A percentile compares a stretch with the other conserved stretches of the same genome.
These are phyloP conservation scores for Drosophila antonietae DNA, from an alignment of 2,888 invertebrate genomes.

Conservation along the genomic window DNA sequence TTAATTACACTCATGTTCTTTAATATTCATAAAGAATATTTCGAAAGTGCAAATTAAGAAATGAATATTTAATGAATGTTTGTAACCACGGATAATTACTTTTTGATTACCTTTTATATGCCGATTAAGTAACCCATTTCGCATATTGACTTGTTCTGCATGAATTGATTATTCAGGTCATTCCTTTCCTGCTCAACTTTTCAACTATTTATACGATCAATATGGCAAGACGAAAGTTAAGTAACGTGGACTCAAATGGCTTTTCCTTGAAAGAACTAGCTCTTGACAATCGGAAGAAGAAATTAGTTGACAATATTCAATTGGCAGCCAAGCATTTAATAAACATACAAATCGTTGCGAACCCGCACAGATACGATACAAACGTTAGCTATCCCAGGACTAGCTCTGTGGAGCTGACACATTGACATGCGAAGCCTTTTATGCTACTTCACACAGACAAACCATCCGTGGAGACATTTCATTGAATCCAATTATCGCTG, in stretches of 20 bases:
- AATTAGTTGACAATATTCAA: conserved; percentile 46
- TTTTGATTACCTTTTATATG: neutral
- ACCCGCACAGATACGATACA: neutral
- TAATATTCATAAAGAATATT: no score
- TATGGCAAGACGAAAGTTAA: neutral
- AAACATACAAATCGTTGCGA: conserved; percentile 30
- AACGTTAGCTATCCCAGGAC: neutral
- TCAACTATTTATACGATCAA: conserved; percentile 1
- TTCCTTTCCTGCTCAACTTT: neutral
- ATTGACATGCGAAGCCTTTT: conserved; percentile 38
- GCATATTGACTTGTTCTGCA: neutral
- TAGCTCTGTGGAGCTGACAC: conserved; percentile 29
- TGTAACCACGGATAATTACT: accelerated
- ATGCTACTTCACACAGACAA: conserved; percentile 40
- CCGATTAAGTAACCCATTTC: neutral
- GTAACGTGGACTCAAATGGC: neutral
- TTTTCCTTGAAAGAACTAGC: neutral
- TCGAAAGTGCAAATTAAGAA: no score
- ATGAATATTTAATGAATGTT: neutral
- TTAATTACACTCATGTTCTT: no score
- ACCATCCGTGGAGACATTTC: conserved; percentile 61
- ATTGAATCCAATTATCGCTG: conserved; percentile 81
- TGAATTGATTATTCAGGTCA: neutral
- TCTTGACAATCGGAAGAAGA: conserved; percentile 13
- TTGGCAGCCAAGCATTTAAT: conserved; percentile 46